Conservation (phyloP, 2,113 vertebrate species). For the Indicator indicator region DNA sequence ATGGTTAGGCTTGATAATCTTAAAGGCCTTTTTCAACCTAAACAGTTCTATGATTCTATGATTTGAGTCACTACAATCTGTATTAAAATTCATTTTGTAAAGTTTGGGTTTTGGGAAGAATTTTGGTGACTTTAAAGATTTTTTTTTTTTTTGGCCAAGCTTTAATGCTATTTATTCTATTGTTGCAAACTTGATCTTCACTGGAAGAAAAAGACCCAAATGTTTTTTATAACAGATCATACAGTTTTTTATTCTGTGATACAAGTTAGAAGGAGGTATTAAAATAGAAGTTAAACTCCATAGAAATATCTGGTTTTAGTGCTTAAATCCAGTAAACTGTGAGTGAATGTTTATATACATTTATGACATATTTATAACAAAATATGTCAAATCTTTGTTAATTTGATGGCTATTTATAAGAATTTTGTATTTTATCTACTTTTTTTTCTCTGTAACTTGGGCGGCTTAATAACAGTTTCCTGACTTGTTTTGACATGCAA, state of each 20-base stretch:
- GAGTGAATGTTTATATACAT: background rate
- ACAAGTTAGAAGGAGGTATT: background rate
- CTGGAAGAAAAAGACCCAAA: background rate
- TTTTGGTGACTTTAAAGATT: constrained; percentile 36
- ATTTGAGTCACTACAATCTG: background rate
- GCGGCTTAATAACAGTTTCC: background rate
- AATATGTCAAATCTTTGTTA: background rate
- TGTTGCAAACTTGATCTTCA: background rate
- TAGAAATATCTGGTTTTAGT: background rate
- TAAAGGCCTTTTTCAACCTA: background rate
- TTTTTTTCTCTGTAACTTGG: background rate
- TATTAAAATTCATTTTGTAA: constrained; percentile 40
- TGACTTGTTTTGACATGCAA: background rate
- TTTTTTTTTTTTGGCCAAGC: background rate
- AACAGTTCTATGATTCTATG: background rate
- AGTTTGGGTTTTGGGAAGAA: background rate
- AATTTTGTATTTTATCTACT: background rate
- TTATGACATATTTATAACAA: background rate
- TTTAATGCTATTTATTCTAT: background rate
- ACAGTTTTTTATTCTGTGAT: background rate
- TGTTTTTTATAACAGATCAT: background rate
- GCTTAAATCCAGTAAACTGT: background rate
- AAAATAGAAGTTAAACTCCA: background rate
- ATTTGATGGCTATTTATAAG: background rate
- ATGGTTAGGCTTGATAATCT: background rate